Evolutionary conservation across 1,140 invertebrate genomes (phyloP), one percentile per base, ranked within the genome.

Genomic region (Formica exsecta): DNA sequence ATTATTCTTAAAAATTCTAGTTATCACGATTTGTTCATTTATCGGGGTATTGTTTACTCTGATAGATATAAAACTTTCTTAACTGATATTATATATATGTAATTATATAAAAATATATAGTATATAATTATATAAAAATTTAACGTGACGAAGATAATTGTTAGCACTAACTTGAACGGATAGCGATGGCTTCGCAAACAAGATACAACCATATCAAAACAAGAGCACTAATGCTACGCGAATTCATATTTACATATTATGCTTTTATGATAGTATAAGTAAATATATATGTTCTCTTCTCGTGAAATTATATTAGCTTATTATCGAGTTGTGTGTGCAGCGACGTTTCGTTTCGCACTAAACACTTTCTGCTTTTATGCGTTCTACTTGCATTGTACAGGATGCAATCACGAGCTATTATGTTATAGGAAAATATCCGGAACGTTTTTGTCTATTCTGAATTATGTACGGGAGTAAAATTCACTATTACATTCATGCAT

Each of bases 361-460:
- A 80, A 38, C 36, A 19, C 16, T 80, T 70, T 80, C 64, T 70
- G 22, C 44, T 57, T 13, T 79, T 57, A 59, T 51, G 41, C 36
- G 3, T 70, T 57, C 16, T 22, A 16, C 16, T 11, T 16, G 3
- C 48, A 22, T 48, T 61, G 36, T 22, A n/a, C 36, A 57, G 77
- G 51, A 80, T 59, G 36, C 32, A 70, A 80, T 80, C 22, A 80
- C 16, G 22, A 70, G 22, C 22, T 38, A 80, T 80, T 80, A 51
- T 80, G 41, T 70, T 32, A 36, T 13, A 16, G 8, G 32, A 80
- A 70, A 80, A 57, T 59, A 59, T 25, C 77, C 36, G 77, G 77
- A 57, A 80, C 22, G 22, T 41, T 80, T 70, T 59, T 80, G 76
- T 80, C 3, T 16, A 25, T 36, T 79, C 6, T 80, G 22, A 70